These are phyloP conservation scores for Drosophila mojavensis DNA, from an alignment of 1,140 invertebrate genomes.

Conservation along the genomic window DNA sequence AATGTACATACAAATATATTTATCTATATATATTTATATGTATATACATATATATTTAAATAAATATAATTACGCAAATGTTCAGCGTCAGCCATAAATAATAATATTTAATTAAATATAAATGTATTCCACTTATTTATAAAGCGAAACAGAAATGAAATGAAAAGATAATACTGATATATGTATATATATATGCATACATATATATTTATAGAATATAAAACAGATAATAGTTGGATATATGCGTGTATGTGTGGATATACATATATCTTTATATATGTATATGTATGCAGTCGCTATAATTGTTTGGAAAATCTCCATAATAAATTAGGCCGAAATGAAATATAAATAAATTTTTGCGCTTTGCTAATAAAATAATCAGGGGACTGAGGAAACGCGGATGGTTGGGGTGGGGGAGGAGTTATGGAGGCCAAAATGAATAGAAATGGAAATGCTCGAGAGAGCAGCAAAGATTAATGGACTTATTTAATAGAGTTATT, in stretches of 20 bases:
- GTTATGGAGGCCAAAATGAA: constrained; percentile 45
- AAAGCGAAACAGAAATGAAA: constrained; percentile 58
- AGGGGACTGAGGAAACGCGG: neutral
- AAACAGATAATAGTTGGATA: constrained; percentile 8
- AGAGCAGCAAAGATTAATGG: constrained; percentile 60
- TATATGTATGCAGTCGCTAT: constrained; percentile 5
- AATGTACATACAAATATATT: neutral
- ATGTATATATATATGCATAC: constrained; percentile 38
- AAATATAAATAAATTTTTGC: constrained; percentile 70
- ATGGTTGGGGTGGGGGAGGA: neutral
- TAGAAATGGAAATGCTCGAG: constrained; percentile 56
- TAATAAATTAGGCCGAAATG: constrained; percentile 70
- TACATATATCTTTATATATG: constrained; percentile 31
- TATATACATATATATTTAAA: constrained; percentile 61
- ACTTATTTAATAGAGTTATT: constrained; percentile 67
- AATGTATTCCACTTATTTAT: constrained; percentile 60
- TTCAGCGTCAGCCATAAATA: constrained; percentile 62
- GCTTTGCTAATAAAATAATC: constrained; percentile 64
- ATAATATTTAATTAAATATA: constrained; percentile 82
- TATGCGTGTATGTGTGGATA: constrained; percentile 19
- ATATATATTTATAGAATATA: constrained; percentile 20
- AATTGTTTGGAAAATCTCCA: constrained; percentile 43
- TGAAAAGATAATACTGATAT: constrained; percentile 59
- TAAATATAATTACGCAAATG: constrained; percentile 73
- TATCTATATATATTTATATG: constrained; percentile 29